phyloP scores from a whole-genome alignment of 2,113 vertebrate genomes.

The Nesoenas mayeri region DNA sequence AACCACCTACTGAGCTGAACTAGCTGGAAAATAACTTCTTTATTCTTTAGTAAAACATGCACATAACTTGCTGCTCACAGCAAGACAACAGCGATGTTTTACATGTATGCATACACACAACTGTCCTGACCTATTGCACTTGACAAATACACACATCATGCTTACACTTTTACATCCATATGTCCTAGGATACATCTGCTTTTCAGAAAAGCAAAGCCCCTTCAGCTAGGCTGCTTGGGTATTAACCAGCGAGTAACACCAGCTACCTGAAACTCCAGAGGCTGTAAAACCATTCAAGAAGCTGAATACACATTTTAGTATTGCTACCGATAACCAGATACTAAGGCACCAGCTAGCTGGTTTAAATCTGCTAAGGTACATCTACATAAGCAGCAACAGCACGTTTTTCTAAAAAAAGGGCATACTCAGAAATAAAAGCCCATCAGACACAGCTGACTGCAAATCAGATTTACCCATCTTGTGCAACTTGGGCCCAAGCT shows the following conservation, averaged over 20 bases:
- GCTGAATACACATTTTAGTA: background rate
- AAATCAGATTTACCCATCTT: background rate
- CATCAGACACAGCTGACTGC: background rate
- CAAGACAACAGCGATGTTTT: background rate
- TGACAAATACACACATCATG: background rate
- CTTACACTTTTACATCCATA: background rate
- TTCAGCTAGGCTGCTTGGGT: background rate
- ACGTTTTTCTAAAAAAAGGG: background rate
- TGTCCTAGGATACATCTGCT: background rate
- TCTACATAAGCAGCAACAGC: background rate
- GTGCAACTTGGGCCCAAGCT: background rate
- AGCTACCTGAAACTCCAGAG: background rate
- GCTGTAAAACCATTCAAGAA: background rate
- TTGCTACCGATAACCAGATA: background rate
- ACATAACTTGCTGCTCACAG: background rate
- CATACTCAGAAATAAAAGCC: background rate
- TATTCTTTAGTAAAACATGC: background rate
- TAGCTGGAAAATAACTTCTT: background rate
- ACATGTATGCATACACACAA: too few species aligned
- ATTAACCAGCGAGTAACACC: background rate
- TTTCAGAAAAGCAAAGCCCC: background rate
- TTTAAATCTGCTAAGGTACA: background rate
- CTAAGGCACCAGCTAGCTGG: background rate
- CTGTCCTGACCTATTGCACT: background rate
- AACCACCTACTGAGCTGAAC: background rate